Conservation (phyloP, 2,888 invertebrate species). For the Eristalinus aeneus region DNA sequence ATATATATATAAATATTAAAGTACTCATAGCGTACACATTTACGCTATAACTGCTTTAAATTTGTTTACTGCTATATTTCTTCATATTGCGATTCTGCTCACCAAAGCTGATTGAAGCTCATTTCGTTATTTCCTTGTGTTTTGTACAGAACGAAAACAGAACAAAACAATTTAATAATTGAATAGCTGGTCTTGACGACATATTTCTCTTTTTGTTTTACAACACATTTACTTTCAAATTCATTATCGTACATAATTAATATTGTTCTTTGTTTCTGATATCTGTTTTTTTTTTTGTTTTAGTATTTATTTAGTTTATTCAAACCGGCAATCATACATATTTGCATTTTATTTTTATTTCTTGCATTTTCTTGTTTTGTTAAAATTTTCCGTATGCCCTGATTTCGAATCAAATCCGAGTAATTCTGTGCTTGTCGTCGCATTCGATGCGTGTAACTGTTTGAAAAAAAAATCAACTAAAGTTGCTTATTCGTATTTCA, state of each 20-base stretch:
- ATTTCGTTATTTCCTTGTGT: background rate
- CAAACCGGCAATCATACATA: background rate
- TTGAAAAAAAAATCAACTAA: conserved; percentile 23
- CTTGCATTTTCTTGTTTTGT: background rate
- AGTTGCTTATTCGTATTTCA: conserved; percentile 33
- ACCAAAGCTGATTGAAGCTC: background rate
- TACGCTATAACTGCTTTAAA: too few relatives aligned
- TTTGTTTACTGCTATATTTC: too few relatives aligned
- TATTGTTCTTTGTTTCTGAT: background rate
- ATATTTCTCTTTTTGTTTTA: background rate
- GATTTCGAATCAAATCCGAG: conserved; percentile 31
- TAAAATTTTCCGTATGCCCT: conserved; percentile 2
- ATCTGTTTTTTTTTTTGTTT: background rate
- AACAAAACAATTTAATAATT: background rate
- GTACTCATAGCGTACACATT: too few relatives aligned
- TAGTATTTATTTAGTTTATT: background rate
- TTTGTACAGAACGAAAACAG: background rate
- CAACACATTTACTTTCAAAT: background rate
- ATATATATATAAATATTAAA: too few relatives aligned
- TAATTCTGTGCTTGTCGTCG: conserved; percentile 48
- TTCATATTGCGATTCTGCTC: too few relatives aligned
- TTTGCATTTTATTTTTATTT: background rate
- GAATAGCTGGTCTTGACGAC: background rate
- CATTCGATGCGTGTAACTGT: conserved; percentile 49
- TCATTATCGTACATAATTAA: background rate